Base-by-base conservation (phyloP, 2,797 vertebrate genomes). In the Acanthis flammea region DNA sequence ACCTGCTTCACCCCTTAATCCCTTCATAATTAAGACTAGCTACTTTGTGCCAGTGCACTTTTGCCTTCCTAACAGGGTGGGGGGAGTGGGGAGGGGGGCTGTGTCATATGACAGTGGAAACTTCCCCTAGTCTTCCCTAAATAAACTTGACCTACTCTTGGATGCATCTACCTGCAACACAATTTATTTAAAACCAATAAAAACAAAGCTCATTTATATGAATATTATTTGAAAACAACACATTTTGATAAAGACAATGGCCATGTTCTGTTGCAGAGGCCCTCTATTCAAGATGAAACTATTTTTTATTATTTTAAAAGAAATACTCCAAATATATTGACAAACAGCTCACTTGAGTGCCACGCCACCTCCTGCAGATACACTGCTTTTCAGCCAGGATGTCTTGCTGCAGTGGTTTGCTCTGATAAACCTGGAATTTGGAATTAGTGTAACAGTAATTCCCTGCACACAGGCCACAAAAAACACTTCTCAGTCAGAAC, bases 81-180 rank as follows among this genome's bases (percentile, higher is more conserved):
- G 2, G 1, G 7, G 6, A 28, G 28, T 12, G 6, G 25, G 39
- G 31, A 21, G 13, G 27, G 8, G 13, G 11, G 8, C 7, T 24
- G 30, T 17, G 39, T 67, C 48, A 68, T 31, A 14, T 33, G 47
- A 61, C 18, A 74, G n/a, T 4, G 7, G 6, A 65, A 53, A 65
- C 28, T 44, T 77, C 24, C 0, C 16, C 33, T 41, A 58, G 55
- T 17, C 30, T 91, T 87, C 45, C 25, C 48, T 67, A 51, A 81
- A 53, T 55, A 75, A 91, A 89, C 25, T 3, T 81, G 25, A 53
- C 15, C 10, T 54, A 24, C 16, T 51, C 70, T 17, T 85, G 7
- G 42, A 73, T 47, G 27, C 25, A 51, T 25, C 47, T 39, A 48
- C 37, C 23, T 73, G 44, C 41, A 88, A 77, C 9, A 50, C 28